These are phyloP conservation scores for Leucopsar rothschildi DNA, from an alignment of 2,113 vertebrate genomes.

Conservation along the genomic window DNA sequence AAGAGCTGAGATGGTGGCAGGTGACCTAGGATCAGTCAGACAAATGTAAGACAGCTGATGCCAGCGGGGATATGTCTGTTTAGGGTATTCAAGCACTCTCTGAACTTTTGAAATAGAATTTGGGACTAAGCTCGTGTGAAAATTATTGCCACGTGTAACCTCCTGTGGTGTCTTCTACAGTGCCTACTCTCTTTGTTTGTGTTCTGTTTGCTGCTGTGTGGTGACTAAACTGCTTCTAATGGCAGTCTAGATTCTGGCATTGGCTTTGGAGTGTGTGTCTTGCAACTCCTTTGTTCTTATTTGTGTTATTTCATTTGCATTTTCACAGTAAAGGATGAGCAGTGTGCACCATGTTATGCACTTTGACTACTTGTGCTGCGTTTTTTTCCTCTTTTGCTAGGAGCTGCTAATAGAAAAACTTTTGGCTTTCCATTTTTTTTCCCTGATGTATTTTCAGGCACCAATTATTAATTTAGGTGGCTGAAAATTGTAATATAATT, in stretches of 20 bases:
- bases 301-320: not conserved
- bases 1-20: not conserved
- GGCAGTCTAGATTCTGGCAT: not conserved
- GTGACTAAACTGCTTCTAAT: not conserved
- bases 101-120: not conserved
- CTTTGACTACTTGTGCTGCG: not conserved
- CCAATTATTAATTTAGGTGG: not conserved
- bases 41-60: not conserved
- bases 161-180: not conserved
- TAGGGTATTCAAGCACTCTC: not conserved
- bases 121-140: not conserved
- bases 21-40: not conserved
- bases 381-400: not conserved
- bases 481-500: too few relatives aligned
- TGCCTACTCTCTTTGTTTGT: not conserved
- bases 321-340: not conserved
- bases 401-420: not conserved
- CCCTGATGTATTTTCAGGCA: not conserved
- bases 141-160: not conserved
- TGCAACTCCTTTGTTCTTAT: not conserved
- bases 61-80: not conserved
- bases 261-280: not conserved
- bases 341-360: rapidly evolving
- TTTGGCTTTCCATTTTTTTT: not conserved
- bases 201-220: not conserved